Base-by-base conservation (phyloP, 2,888 invertebrate species). In the Idaea dimidiata region DNA sequence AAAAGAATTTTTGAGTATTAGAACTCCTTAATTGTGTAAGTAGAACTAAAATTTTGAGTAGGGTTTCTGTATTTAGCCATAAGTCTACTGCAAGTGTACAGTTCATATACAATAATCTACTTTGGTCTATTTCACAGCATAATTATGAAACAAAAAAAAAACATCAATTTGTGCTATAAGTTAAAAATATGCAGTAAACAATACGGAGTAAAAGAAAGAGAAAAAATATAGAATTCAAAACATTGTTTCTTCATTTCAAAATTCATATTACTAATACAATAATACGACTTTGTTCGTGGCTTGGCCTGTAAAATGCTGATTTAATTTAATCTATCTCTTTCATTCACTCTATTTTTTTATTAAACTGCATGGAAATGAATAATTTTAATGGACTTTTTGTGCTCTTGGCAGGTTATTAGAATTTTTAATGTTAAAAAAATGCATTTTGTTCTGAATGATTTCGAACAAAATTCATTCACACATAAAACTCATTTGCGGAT, bases 381-480 rank as follows among this genome's bases (percentile, higher is more conserved):
- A 8, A 43, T 43, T 43, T 43, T 43, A 14, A 43, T 2, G 8
- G 8, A 43, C 10, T 24, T 3, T 24, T 24, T 24, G 24, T 24
- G 24, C 5, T 24, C 24, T 24, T 24, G 24, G 5, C 24, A 24
- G 24, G 24, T 24, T n/a, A 24, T 24, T 1, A 24, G 24, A 24
- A 24, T 24, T 24, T 3, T 24, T 3, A 24, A 24, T 24, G 24
- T 3, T 24, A 24, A 24, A 1, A 24, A 24, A 24, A 24, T 24
- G 24, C 24, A 24, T 24, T 63, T 58, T 24, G 57, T n/a, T 60
- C 43, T 17, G 54, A 61, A 60, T 32, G 59, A 59, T 53, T 16
- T 53, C 58, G 54, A 62, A 68, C n/a, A n/a, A n/a, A n/a, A n/a
- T n/a, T n/a, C n/a, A n/a, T n/a, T n/a, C n/a, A n/a, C n/a, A n/a